Evolutionary conservation across 2,113 vertebrate genomes (phyloP), one percentile per base, ranked within the genome.

Genomic region (Corvus hawaiiensis): DNA sequence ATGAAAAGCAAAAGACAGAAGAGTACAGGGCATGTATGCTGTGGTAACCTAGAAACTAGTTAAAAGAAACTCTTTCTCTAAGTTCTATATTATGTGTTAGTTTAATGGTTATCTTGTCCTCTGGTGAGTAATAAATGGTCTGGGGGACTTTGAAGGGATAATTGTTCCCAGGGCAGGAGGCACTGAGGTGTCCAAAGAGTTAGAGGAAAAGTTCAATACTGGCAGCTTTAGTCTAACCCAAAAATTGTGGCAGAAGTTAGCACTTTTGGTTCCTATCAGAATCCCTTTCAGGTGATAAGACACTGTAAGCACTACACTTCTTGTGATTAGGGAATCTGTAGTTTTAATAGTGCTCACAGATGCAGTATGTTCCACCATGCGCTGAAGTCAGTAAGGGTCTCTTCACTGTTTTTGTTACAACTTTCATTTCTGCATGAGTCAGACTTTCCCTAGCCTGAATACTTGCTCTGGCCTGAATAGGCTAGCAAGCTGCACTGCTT

Each of bases 321-420:
- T 22, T 58, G 22, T 68, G 39, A 17, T 33, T 44, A 79, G 23
- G 28, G 54, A 59, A 26, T 49, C 19, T 23, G 7, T 35, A 7
- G 13, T 44, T 62, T 82, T 63, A 32, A 13, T 14, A 55, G 20
- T 28, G 43, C 7, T 67, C 27, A 67, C 17, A 55, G 35, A 21
- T 39, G 11, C 12, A 35, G 1, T 20, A 6, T 46, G 7, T 33
- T 79, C 30, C 11, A 13, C 11, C 0, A 0, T 37, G 27, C 10
- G 12, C 16, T 44, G 51, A 61, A 74, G 22, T 59, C 16, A 55
- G 5, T 28, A 19, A 26, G 10, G 43, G 18, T 74, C 21, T 52
- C 35, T 76, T 33, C 37, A 9, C 41, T 56, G 8, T 30, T 81
- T 77, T 58, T 32, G 4, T 46, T 33, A 27, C 18, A 73, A 17